Percentiles rank a stretch among this genome's conserved stretches.
Evolutionary conservation across 92 coral and sea anemone species (phyloP).

Genomic region (Epizoanthus rinbou): DNA sequence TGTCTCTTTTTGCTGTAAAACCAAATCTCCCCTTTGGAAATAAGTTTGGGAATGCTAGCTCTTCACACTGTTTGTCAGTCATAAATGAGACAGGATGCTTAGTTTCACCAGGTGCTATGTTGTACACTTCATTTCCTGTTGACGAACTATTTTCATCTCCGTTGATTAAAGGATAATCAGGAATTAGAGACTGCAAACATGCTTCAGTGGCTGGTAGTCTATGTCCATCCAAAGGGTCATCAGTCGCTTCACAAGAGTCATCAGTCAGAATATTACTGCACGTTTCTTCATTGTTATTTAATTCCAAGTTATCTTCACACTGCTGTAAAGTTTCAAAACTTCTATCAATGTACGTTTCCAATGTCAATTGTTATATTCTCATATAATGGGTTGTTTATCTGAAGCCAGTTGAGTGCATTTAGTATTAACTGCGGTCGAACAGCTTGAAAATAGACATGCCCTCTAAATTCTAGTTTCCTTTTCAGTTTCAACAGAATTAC

Average conservation of each 20-base stretch:
- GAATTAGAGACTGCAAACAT: slow-evolving; percentile 54
- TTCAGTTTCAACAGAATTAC: slow-evolving; percentile 51
- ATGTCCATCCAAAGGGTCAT: slow-evolving; percentile 59
- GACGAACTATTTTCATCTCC: slow-evolving; percentile 13
- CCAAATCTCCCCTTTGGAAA: too few relatives aligned
- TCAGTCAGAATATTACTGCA: not conserved
- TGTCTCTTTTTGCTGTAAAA: slow-evolving; percentile 44
- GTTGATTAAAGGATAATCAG: too few relatives aligned
- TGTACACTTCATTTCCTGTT: slow-evolving; percentile 46
- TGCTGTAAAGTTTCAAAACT: not conserved
- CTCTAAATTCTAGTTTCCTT: slow-evolving; percentile 11
- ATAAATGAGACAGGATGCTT: slow-evolving; percentile 55
- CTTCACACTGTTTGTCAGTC: slow-evolving; percentile 28
- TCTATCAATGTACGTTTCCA: too few relatives aligned
- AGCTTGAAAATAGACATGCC: slow-evolving; percentile 69
- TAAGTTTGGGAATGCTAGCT: too few relatives aligned
- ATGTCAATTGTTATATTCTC: not conserved
- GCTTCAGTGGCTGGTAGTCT: slow-evolving; percentile 56
- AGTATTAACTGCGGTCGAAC: slow-evolving; percentile 54
- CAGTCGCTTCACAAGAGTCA: not conserved
- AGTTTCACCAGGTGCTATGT: slow-evolving; percentile 55
- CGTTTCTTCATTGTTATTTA: not conserved
- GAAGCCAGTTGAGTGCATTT: not conserved
- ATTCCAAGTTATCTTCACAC: not conserved
- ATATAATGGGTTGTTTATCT: too few relatives aligned